phyloP scores from a whole-genome alignment of 2,888 invertebrate species.

The Caenorhabditis zanzibari region DNA sequence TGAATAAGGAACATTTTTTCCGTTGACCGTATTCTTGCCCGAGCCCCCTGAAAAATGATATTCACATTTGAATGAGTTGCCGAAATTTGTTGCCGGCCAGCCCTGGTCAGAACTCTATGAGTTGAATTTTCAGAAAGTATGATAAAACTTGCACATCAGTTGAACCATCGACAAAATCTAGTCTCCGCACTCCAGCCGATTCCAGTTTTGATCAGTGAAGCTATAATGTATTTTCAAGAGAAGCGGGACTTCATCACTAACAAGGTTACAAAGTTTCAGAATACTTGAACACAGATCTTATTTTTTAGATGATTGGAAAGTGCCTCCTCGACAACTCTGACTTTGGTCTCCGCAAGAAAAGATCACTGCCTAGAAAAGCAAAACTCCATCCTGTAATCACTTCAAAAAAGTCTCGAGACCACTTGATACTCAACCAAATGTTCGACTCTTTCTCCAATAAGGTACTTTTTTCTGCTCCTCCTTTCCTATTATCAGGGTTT shows the following conservation, averaged over 20 bases:
- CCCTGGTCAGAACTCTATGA: too few species aligned
- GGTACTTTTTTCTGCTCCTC: slow-evolving; percentile 51
- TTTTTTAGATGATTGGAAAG: slow-evolving; percentile 55
- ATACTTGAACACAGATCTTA: neutral
- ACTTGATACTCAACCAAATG: slow-evolving; percentile 63
- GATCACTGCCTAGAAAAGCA: neutral
- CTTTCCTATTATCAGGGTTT: slow-evolving; percentile 18
- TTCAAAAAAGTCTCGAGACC: slow-evolving; percentile 43
- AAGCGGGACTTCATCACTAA: slow-evolving; percentile 58
- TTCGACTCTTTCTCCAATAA: slow-evolving; percentile 47
- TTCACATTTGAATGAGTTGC: too few species aligned
- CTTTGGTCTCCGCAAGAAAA: slow-evolving; percentile 19
- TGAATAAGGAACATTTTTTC: too few species aligned
- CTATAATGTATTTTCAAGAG: slow-evolving; percentile 65
- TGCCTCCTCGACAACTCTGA: slow-evolving; percentile 36
- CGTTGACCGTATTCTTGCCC: too few species aligned
- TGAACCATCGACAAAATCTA: slow-evolving; percentile 56
- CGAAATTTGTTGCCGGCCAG: too few species aligned
- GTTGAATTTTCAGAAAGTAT: slow-evolving; percentile 39
- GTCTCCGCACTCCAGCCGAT: slow-evolving; percentile 54
- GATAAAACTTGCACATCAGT: slow-evolving; percentile 42
- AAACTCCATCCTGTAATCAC: neutral
- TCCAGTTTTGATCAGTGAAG: slow-evolving; percentile 65
- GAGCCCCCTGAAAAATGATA: too few species aligned
- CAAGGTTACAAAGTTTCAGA: slow-evolving; percentile 21